A percentile compares a stretch with the other conserved stretches of the same genome.
Conservation (phyloP, 2,888 invertebrate species). For the Agriopis leucophaearia region DNA sequence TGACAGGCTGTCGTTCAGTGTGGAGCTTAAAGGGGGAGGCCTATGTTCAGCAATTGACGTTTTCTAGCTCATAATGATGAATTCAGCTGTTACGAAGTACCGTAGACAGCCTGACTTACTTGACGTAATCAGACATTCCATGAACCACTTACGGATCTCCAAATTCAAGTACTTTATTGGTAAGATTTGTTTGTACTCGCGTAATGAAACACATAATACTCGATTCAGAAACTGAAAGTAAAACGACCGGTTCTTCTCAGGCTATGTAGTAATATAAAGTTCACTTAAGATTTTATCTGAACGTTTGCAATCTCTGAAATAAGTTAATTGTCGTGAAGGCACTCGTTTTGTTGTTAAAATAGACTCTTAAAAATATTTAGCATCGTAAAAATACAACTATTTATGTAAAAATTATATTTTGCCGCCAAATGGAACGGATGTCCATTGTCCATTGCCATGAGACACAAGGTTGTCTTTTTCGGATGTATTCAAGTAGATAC, state of each 20-base stretch:
- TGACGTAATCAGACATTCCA: background rate
- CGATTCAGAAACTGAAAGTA: conserved; percentile 24
- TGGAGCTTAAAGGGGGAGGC: too few species aligned
- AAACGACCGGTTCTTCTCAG: conserved; percentile 10
- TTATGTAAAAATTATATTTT: background rate
- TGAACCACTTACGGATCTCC: background rate
- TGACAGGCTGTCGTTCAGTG: too few species aligned
- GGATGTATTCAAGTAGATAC: too few species aligned
- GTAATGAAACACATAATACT: conserved; percentile 5
- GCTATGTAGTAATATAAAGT: conserved; percentile 25
- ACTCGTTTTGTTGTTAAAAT: background rate
- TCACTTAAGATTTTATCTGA: conserved; percentile 20
- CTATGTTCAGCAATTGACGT: too few species aligned
- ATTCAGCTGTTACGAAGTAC: too few species aligned
- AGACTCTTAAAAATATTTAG: background rate
- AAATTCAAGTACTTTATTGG: conserved; percentile 4
- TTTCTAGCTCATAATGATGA: too few species aligned
- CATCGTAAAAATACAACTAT: background rate
- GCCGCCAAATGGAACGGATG: too few species aligned
- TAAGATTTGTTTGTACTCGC: conserved; percentile 5
- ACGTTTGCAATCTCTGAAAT: conserved; percentile 15
- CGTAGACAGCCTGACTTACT: background rate
- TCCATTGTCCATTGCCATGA: too few species aligned
- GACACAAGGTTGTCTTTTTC: too few species aligned
- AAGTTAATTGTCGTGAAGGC: conserved; percentile 1